phyloP scores from a whole-genome alignment of 2,888 invertebrate genomes.

The Thysanoteuthis rhombus region DNA sequence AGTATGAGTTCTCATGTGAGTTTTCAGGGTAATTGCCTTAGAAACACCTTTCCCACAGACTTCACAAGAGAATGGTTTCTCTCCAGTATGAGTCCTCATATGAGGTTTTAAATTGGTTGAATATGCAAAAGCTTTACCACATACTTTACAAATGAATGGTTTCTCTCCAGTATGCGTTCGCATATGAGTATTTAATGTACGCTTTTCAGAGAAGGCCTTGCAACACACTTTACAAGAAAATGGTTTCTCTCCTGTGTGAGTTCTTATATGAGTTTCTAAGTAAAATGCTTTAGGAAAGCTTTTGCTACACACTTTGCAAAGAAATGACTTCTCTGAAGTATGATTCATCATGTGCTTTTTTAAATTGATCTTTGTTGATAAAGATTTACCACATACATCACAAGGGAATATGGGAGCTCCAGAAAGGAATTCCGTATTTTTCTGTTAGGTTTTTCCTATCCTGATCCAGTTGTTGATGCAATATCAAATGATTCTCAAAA shows the following conservation, averaged over 20 bases:
- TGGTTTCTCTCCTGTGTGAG: slow-evolving; percentile 18
- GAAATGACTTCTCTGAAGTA: background rate
- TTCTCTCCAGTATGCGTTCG: too few relatives aligned
- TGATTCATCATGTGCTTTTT: background rate
- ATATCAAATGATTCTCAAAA: too few relatives aligned
- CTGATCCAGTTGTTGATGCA: too few relatives aligned
- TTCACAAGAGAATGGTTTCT: too few relatives aligned
- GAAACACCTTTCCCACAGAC: too few relatives aligned
- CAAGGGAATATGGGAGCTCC: background rate
- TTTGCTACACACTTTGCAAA: background rate
- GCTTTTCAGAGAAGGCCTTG: background rate
- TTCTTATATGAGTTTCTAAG: background rate
- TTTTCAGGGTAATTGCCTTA: too few relatives aligned
- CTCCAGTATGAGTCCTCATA: too few relatives aligned
- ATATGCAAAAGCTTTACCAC: too few relatives aligned
- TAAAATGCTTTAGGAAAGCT: too few relatives aligned
- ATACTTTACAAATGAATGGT: too few relatives aligned
- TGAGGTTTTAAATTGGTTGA: too few relatives aligned
- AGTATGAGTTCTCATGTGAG: too few relatives aligned
- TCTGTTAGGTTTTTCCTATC: background rate
- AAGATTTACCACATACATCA: background rate
- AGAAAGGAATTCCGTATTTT: background rate
- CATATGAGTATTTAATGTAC: background rate
- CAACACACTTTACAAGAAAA: background rate
- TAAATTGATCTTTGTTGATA: background rate